phyloP scores from a whole-genome alignment of 2,797 vertebrate species.

The Fistularia commersonii region DNA sequence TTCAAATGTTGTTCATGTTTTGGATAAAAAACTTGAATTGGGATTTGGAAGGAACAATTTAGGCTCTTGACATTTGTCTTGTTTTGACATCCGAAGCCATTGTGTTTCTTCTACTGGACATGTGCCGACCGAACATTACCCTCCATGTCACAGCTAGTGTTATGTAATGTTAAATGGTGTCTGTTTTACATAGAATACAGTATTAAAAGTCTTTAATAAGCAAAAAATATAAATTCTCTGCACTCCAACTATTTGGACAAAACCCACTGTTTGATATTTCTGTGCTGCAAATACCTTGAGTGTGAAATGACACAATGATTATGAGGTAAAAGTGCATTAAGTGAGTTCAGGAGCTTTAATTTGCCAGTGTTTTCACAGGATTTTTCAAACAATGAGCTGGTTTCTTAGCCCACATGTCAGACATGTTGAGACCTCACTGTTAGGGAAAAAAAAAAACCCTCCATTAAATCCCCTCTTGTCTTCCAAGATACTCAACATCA shows the following conservation, averaged over 20 bases:
- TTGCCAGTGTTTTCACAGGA: slow-evolving; percentile 35
- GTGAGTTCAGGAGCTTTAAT: slow-evolving; percentile 29
- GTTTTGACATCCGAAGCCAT: too few species aligned
- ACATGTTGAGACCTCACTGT: slow-evolving; percentile 26
- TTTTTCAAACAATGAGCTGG: slow-evolving; percentile 39
- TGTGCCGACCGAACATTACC: too few species aligned
- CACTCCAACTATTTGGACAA: slow-evolving; percentile 39
- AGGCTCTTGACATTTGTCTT: not conserved
- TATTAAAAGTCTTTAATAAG: not conserved
- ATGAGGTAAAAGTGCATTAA: slow-evolving; percentile 47
- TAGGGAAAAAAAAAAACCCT: slow-evolving; percentile 20
- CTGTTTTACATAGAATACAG: not conserved
- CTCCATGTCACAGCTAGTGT: not conserved
- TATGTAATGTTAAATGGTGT: not conserved
- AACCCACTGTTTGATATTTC: slow-evolving; percentile 38
- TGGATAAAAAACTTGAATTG: not conserved
- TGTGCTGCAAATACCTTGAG: slow-evolving; percentile 47
- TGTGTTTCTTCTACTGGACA: not conserved
- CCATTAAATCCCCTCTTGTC: too few species aligned
- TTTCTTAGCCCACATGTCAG: slow-evolving; percentile 21
- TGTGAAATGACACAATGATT: slow-evolving; percentile 47
- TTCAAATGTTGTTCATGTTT: slow-evolving; percentile 1
- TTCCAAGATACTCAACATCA: too few species aligned
- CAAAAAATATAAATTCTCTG: slow-evolving; percentile 5
- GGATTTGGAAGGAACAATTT: slow-evolving; percentile 1